A percentile compares a stretch with the other conserved stretches of the same genome.
phyloP scores from a whole-genome alignment of 2,113 vertebrate genomes.

The Thinocorus orbignyianus region DNA sequence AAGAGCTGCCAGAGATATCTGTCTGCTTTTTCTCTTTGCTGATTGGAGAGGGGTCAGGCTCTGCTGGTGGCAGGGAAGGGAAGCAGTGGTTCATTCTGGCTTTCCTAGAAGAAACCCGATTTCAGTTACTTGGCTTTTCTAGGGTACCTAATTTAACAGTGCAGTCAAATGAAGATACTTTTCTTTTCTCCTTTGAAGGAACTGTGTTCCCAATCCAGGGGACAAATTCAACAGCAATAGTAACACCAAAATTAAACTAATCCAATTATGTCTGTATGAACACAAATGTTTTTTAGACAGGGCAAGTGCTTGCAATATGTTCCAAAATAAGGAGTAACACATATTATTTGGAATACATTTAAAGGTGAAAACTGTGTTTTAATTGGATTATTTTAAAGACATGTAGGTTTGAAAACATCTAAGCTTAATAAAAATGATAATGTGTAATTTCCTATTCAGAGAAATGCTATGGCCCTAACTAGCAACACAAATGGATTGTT shows the following conservation, averaged over 20 bases:
- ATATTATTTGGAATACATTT: neutral
- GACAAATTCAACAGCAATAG: neutral
- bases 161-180: neutral
- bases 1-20: neutral
- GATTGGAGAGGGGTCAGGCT: neutral
- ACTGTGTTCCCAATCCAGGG: neutral
- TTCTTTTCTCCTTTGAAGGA: neutral
- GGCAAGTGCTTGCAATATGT: neutral
- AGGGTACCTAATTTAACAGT: neutral
- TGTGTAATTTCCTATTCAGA: neutral
- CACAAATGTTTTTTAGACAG: neutral
- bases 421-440: neutral
- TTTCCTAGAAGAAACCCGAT: neutral
- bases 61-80: neutral
- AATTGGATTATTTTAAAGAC: constrained; percentile 8
- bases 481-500: neutral
- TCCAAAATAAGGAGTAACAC: neutral
- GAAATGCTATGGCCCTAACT: neutral
- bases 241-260: neutral
- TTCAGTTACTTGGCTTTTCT: neutral
- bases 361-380: neutral
- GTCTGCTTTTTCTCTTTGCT: neutral
- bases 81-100: neutral
- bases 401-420: neutral
- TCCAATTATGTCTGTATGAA: neutral